A percentile compares a stretch with the other conserved stretches of the same genome.
phyloP scores from a whole-genome alignment of 2,797 vertebrate species.

The Ciconia nigra region DNA sequence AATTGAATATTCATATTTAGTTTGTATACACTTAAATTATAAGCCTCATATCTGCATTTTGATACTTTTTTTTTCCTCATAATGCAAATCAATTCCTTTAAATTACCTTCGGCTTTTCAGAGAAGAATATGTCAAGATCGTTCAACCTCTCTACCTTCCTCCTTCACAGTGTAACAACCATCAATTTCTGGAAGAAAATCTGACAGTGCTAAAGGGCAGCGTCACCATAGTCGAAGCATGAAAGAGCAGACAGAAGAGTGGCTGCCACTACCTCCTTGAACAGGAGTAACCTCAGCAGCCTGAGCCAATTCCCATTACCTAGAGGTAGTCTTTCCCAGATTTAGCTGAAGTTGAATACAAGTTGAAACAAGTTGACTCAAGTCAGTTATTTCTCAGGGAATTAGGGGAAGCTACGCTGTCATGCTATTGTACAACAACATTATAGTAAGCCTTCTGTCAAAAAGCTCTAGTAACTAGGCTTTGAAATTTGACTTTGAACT shows the following conservation, averaged over 20 bases:
- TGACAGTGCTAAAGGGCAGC: not conserved
- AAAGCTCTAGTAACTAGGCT: not conserved
- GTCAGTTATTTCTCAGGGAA: not conserved
- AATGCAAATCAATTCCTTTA: not conserved
- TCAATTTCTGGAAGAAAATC: not conserved
- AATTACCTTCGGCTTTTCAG: not conserved
- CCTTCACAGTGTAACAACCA: not conserved
- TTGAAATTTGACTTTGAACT: not conserved
- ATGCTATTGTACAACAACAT: not conserved
- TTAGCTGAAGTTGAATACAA: not conserved
- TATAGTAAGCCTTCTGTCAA: not conserved
- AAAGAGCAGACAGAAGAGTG: not conserved
- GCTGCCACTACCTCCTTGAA: not conserved
- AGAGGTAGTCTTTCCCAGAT: not conserved
- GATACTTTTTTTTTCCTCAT: not conserved
- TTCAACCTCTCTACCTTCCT: not conserved
- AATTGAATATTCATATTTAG: not conserved
- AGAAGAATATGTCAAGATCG: not conserved
- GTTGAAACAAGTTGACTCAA: not conserved
- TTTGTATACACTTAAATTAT: not conserved
- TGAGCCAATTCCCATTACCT: not conserved
- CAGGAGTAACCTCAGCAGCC: not conserved
- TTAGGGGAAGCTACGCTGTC: not conserved
- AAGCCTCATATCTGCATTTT: not conserved
- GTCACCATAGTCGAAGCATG: not conserved